Evolutionary conservation across 2,888 invertebrate genomes (phyloP), one percentile per base, ranked within the genome.

Genomic region (Prenolepis imparis): DNA sequence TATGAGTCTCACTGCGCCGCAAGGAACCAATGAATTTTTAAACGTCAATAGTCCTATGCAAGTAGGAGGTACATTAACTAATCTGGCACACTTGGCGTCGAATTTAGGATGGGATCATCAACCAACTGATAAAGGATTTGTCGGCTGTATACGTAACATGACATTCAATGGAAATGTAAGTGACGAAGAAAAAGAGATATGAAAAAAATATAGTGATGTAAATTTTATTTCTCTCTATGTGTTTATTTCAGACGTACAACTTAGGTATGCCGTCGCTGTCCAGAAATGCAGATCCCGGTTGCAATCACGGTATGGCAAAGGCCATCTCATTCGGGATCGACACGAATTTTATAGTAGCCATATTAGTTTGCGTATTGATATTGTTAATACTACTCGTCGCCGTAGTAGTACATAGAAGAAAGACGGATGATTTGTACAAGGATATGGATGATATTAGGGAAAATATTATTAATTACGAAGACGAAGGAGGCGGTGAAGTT

Each of bases 401-500:
- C 3, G 98, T 98, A 36, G 98, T 98, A 0, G 98, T 99, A n/a
- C 98, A 98, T 91, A 97, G 98, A 90, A 96, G 97, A 63, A 96
- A 98, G 89, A 97, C 98, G 83, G 98, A 98, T 91, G 98, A 98
- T 82, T 97, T 98, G 95, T 97, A 97, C 61, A 98, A 98, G 93
- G 98, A 99, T 91, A 97, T 98, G 89, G 99, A 99, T 92, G 99
- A 99, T 93, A 98, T 99, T 48, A 96, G 99, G 84, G 99, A 99
- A 95, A 99, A 98, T 92, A 99, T 99, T 86, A 98, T 99, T 91
- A 98, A 98, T 91, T 99, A 99, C 93, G 98, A 99, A 93, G 99
- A 99, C 92, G 99, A 99, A 95, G 99, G 99, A 21, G 99, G 99
- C 93, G 99, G 99, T 93, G 98, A 99, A 94, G 98, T 98, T 0